Conservation (phyloP, 1,140 invertebrate genomes). For the Camponotus pennsylvanicus region DNA sequence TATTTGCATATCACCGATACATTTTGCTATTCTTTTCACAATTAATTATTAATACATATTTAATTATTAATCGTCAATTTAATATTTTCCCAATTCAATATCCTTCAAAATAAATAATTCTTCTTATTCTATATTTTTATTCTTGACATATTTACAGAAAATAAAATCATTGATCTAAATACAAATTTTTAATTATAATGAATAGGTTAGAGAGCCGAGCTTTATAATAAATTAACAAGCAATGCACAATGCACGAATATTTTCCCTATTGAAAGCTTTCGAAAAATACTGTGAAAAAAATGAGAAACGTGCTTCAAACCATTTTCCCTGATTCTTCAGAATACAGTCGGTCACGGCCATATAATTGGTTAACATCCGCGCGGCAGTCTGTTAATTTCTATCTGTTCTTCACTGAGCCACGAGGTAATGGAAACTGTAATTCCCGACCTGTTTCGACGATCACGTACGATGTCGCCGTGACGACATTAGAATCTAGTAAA, state of each 20-base stretch:
- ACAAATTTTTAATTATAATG: conserved; percentile 5
- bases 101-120: conserved; percentile 3
- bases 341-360: conserved; percentile 47
- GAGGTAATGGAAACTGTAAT: conserved; percentile 63
- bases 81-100: background rate
- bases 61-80: conserved; percentile 5
- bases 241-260: background rate
- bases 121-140: background rate
- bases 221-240: conserved; percentile 17
- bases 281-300: conserved; percentile 24
- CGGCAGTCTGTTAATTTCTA: conserved; percentile 43
- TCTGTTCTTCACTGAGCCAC: background rate
- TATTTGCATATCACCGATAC: background rate
- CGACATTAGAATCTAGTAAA: conserved; percentile 54
- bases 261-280: background rate
- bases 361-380: conserved; percentile 44
- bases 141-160: background rate
- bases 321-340: conserved; percentile 26
- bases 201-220: background rate
- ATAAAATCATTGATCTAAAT: background rate
- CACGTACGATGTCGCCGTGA: conserved; percentile 44
- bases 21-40: background rate
- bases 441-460: conserved; percentile 44
- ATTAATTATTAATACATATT: background rate
- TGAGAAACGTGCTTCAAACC: conserved; percentile 50